These are phyloP conservation scores for Etheostoma cragini DNA, from an alignment of 2,113 vertebrate species.

Conservation along the genomic window DNA sequence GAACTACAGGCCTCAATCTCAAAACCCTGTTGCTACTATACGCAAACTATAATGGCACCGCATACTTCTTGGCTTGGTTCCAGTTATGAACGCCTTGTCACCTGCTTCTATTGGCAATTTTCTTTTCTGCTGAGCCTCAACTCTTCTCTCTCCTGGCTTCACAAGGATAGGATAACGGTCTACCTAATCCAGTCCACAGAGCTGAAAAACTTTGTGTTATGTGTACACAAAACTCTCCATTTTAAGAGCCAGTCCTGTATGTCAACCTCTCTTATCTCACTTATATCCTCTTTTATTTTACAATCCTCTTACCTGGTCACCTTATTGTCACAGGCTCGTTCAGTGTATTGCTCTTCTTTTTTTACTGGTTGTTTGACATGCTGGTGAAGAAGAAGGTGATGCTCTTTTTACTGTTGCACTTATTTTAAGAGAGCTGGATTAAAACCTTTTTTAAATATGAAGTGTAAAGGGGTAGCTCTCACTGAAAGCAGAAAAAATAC, in stretches of 20 bases:
- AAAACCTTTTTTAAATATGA: conserved; percentile 25
- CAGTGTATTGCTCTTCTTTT: background rate
- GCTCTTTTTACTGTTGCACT: conserved; percentile 7
- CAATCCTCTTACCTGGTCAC: background rate
- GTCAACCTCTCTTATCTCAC: background rate
- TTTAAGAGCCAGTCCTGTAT: conserved; percentile 6
- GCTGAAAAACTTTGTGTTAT: background rate
- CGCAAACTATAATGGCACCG: background rate
- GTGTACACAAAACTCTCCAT: background rate
- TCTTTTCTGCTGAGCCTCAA: background rate
- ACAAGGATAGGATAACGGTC: background rate
- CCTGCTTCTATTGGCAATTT: background rate
- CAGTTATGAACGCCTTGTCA: conserved; percentile 14
- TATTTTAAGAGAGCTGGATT: background rate
- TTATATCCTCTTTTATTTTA: background rate
- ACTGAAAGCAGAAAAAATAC: conserved; percentile 16
- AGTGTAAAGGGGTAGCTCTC: background rate
- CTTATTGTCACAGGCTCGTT: background rate
- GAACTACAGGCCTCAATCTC: background rate
- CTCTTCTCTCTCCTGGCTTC: background rate
- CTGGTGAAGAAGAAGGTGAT: background rate
- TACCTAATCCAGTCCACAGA: conserved; percentile 12
- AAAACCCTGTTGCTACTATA: background rate
- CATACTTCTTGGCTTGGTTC: background rate
- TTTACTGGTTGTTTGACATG: background rate